Evolutionary conservation across 2,797 vertebrate genomes (phyloP), one percentile per base, ranked within the genome.

Genomic region (Pangasius macronema): DNA sequence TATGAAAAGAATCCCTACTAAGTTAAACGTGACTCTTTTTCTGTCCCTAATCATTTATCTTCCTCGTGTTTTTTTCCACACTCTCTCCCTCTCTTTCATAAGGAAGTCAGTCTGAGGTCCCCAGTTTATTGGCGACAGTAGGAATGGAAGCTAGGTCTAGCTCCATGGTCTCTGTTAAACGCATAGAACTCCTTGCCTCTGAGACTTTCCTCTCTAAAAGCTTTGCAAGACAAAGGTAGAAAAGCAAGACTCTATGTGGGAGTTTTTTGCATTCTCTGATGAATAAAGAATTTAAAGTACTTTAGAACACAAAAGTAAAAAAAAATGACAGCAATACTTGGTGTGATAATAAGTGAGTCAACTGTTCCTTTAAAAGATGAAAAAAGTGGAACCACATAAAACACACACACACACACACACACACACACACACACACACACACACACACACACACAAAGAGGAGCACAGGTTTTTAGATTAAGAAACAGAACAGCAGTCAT

Each of bases 121-220:
- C 49, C 18, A 76, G 85, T 80, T 70, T 85, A 76, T 86, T 86
- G 88, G 86, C 77, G 4, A 86, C 87, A 82, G 30, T 65, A 85
- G 57, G 53, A 86, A 73, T 86, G 39, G 88, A 89, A 90, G 89
- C 89, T 88, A 65, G 85, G n/a, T 82, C 87, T 85, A 83, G 73
- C 86, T 87, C 82, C 79, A n/a, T 87, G 24, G 72, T 82, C 82
- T 93, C 94, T 95, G 95, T 86, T 93, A 95, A 95, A 95, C 42
- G 86, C 90, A 94, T 95, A 90, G 82, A 92, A 79, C 88, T 91
- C 70, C 86, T 91, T 90, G 88, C 92, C 92, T 92, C 91, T 90
- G 94, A 94, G 94, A 92, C 91, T 90, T 87, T 79, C 90, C 33
- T 55, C 22, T 51, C 90, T 94, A 93, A 94, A 89, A 75, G 91